Conservation (phyloP, 2,113 vertebrate genomes). For the Sisor rabdophorus region DNA sequence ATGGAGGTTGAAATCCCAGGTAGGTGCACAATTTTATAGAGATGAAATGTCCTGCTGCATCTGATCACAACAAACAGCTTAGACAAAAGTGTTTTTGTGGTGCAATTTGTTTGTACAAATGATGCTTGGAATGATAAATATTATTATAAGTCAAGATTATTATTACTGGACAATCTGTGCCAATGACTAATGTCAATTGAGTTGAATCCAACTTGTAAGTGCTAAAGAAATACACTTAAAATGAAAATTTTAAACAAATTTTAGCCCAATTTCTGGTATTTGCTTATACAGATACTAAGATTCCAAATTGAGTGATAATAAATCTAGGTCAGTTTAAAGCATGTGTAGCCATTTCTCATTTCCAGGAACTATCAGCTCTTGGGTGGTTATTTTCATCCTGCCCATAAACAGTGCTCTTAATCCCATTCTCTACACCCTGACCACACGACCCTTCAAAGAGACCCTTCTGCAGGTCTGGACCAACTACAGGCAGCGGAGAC, state of each 20-base stretch:
- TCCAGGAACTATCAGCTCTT: slow-evolving; percentile 89
- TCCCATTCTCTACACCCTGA: slow-evolving; percentile 94
- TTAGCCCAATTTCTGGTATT: neutral
- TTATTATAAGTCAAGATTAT: neutral
- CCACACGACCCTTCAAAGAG: slow-evolving; percentile 94
- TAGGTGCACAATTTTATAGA: slow-evolving; percentile 48
- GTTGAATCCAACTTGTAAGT: neutral
- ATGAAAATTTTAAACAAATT: neutral
- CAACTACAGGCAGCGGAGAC: slow-evolving; percentile 81
- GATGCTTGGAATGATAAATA: neutral
- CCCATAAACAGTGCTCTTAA: slow-evolving; percentile 97
- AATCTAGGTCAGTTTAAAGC: neutral
- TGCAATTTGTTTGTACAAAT: neutral
- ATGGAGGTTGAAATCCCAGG: slow-evolving; percentile 95
- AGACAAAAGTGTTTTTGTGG: neutral
- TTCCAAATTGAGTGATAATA: neutral
- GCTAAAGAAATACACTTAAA: neutral
- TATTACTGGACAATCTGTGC: neutral
- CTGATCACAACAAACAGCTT: neutral
- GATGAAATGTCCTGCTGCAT: neutral
- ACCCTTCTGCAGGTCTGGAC: slow-evolving; percentile 88
- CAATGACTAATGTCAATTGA: neutral
- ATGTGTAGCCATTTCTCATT: neutral
- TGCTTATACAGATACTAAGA: neutral
- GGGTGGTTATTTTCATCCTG: slow-evolving; percentile 96